Base-by-base conservation (phyloP, 1,140 invertebrate species). In the Atta texana region DNA sequence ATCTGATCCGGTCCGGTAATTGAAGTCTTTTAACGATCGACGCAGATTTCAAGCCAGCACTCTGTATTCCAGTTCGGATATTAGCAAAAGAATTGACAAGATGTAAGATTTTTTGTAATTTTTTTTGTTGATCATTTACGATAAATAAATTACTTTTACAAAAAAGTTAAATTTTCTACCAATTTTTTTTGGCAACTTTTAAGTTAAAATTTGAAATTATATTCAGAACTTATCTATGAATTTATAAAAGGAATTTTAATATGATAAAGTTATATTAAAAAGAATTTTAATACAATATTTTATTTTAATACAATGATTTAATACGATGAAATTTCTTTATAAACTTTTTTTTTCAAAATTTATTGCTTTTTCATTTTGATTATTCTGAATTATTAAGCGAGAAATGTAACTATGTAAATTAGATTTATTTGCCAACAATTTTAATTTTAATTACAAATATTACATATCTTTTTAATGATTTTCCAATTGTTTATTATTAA, bases 1-100 rank as follows among this genome's bases (percentile, higher is more conserved):
- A 72, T 91, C 78, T 64, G 55, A 24, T 85, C 53, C 24, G 55
- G 31, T 85, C 53, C 24, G 69, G 87, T 92, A 92, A 92, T 92
- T 92, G 92, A 71, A 89, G 89, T 91, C 87, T 91, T 92, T 92
- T 92, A 92, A 92, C 89, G 85, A 24, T 24, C 21, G 0, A 68
- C 77, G 63, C 24, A 85, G 88, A 77, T 91, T 88, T 88, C 81
- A 66, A 86, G 78, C 61, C 24, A 21, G 59, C 72, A 87, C 81
- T 87, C 57, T 63, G 84, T 91, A 91, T 91, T 92, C 66, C 76
- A 0, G 64, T 78, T 71, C 63, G 61, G 74, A 69, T 55, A 71
- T 88, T 72, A 21, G 21, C 75, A 55, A 49, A 51, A 64, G n/a
- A 12, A 66, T 64, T 21, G 18, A 64, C 28, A 28, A 68, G 8